A percentile compares a stretch with the other conserved stretches of the same genome.
These are phyloP conservation scores for Cyprinodon variegatus DNA, from an alignment of 2,113 vertebrate genomes.

Conservation along the genomic window DNA sequence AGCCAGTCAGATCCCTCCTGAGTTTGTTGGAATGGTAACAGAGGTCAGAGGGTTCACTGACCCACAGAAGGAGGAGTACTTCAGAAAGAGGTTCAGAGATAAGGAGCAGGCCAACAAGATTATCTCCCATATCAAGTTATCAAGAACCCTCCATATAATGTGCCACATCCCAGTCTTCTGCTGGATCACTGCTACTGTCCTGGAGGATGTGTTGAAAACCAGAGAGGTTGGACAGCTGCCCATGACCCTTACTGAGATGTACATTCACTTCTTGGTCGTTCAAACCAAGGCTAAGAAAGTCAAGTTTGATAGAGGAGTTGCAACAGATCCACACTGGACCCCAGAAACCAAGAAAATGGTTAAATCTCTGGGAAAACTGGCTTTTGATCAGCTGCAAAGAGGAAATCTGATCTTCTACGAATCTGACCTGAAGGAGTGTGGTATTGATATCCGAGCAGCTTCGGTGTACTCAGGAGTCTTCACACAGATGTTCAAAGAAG, in stretches of 20 bases:
- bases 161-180: background rate
- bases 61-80: background rate
- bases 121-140: background rate
- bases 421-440: background rate
- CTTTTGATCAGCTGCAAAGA: background rate
- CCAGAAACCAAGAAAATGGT: background rate
- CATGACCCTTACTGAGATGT: background rate
- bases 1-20: background rate
- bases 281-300: background rate
- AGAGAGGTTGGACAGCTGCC: background rate
- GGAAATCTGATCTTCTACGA: background rate
- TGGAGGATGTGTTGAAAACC: background rate
- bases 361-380: background rate
- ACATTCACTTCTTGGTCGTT: background rate
- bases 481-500: background rate
- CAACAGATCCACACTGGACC: background rate
- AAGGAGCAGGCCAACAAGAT: background rate
- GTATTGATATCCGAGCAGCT: background rate
- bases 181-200: background rate
- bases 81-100: background rate
- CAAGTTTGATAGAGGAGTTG: background rate
- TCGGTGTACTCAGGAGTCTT: background rate
- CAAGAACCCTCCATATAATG: background rate
- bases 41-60: background rate
- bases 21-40: background rate